Base-by-base conservation (phyloP, 30 jellyfish, hydroid and myxozoan species). In the Pseudorhiza aurosa region DNA sequence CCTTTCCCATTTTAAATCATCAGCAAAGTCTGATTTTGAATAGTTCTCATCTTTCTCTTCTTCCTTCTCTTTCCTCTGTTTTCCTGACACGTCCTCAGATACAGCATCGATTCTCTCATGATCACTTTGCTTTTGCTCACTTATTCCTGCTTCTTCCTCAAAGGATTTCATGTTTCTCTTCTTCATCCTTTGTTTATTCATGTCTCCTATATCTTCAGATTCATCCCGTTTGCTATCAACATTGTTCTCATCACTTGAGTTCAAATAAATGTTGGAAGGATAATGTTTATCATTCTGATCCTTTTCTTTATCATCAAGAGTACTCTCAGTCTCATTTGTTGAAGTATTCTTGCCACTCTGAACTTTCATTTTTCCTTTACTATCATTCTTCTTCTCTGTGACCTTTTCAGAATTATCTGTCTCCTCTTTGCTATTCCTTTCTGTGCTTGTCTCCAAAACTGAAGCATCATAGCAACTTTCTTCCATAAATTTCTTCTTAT, bases 401-500 rank as follows among this genome's bases (percentile, higher is more conserved):
- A n/a, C n/a, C n/a, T n/a, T n/a, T n/a, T n/a, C n/a, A n/a, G n/a
- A n/a, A n/a, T n/a, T n/a, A n/a, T n/a, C n/a, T n/a, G n/a, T n/a
- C n/a, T n/a, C n/a, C n/a, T n/a, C n/a, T n/a, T n/a, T n/a, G n/a
- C n/a, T n/a, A n/a, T n/a, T n/a, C n/a, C n/a, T n/a, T n/a, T n/a
- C n/a, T n/a, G n/a, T n/a, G n/a, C n/a, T n/a, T n/a, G n/a, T n/a
- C n/a, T n/a, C n/a, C n/a, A n/a, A n/a, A n/a, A n/a, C n/a, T n/a
- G n/a, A n/a, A n/a, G n/a, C n/a, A n/a, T n/a, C n/a, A n/a, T n/a
- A n/a, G n/a, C n/a, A n/a, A n/a, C n/a, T n/a, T n/a, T n/a, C n/a
- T n/a, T n/a, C n/a, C n/a, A n/a, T n/a, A n/a, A n/a, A n/a, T n/a
- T 19, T 53, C 67, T 53, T 53, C 36, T 53, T 53, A 33, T 53